Conservation (phyloP, 2,113 vertebrate genomes). For the Serilophus lunatus region DNA sequence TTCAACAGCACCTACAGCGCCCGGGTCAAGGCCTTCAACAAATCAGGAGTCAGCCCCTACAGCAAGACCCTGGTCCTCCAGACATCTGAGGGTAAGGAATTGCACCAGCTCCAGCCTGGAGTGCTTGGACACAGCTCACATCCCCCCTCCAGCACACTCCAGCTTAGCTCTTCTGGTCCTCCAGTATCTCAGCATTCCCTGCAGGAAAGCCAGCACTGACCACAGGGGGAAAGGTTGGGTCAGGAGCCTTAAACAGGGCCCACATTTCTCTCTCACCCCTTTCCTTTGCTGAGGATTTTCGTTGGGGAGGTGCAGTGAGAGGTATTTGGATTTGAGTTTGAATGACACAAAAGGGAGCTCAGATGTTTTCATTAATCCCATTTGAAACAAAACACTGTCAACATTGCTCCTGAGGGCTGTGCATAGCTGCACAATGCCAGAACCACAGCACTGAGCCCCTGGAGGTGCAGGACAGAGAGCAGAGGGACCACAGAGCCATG, state of each 20-base stretch:
- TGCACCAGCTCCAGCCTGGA: slow-evolving; percentile 8
- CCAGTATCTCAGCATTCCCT: neutral
- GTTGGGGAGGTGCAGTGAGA: neutral
- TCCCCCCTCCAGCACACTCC: neutral
- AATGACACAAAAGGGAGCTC: neutral
- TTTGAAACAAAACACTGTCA: neutral
- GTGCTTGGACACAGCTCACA: neutral
- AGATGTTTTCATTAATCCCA: neutral
- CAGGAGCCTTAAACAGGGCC: neutral
- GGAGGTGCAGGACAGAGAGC: neutral
- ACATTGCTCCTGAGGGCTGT: neutral
- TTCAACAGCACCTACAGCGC: slow-evolving; percentile 97
- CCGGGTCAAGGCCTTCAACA: slow-evolving; percentile 95
- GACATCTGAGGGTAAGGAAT: slow-evolving; percentile 91
- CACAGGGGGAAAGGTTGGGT: neutral
- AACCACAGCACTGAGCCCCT: neutral
- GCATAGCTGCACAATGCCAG: neutral
- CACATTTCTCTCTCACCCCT: neutral
- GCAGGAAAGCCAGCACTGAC: neutral
- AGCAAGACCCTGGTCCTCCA: slow-evolving; percentile 98
- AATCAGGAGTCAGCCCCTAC: slow-evolving; percentile 92
- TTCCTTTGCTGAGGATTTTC: neutral
- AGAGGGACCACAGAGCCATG: neutral
- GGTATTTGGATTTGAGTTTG: neutral
- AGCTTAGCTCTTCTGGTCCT: slow-evolving; percentile 26